phyloP scores from a whole-genome alignment of 2,113 vertebrate species.

The Delphinus delphis region DNA sequence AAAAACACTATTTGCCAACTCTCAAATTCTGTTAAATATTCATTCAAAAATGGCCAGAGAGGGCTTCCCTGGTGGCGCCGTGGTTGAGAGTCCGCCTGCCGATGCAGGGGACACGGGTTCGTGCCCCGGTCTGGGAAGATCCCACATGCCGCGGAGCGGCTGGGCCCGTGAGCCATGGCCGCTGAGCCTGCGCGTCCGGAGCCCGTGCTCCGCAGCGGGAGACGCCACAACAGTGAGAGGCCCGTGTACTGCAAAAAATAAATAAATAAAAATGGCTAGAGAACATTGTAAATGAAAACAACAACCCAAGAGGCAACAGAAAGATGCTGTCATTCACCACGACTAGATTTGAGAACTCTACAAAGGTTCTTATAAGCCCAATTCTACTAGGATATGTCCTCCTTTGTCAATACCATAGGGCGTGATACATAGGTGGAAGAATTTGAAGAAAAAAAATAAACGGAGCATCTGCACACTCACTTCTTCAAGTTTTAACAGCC shows the following conservation, averaged over 20 bases:
- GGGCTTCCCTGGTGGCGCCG: too few species aligned
- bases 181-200: too few species aligned
- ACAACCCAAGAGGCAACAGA: background rate
- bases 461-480: background rate
- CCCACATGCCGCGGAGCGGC: too few species aligned
- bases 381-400: background rate
- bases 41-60: background rate
- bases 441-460: background rate
- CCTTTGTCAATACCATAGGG: slow-evolving; percentile 3
- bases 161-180: too few species aligned
- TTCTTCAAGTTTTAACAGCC: slow-evolving; percentile 41
- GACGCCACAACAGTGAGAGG: too few species aligned
- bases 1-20: slow-evolving; percentile 10
- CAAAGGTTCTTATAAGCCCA: background rate
- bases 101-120: too few species aligned
- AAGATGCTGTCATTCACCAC: background rate
- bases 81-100: too few species aligned
- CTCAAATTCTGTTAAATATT: background rate
- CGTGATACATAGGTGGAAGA: background rate
- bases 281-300: background rate
- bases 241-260: too few species aligned
- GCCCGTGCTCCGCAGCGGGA: too few species aligned
- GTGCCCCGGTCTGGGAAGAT: too few species aligned
- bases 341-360: background rate
- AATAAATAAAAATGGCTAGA: background rate